Evolutionary conservation across 2,888 invertebrate genomes (phyloP).

Genomic region (Campopleginae sp.): DNA sequence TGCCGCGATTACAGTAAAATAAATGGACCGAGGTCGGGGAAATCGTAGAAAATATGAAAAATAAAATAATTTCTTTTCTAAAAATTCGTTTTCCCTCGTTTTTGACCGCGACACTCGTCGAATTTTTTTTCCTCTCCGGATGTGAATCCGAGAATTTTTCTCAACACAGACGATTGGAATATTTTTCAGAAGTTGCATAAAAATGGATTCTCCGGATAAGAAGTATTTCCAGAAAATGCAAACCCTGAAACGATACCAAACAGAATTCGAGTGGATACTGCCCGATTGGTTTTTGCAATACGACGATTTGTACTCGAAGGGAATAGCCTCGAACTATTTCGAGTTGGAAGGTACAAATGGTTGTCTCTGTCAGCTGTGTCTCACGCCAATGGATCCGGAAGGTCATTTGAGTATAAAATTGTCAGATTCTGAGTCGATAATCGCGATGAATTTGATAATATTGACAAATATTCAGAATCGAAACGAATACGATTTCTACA

Average conservation of each 20-base stretch:
- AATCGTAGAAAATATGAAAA: no score
- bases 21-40: no score
- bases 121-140: background rate
- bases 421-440: background rate
- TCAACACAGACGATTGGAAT: background rate
- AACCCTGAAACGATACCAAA: background rate
- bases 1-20: no score
- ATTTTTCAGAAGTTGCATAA: background rate
- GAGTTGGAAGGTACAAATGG: background rate
- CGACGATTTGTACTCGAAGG: background rate
- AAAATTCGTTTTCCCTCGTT: background rate
- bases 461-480: background rate
- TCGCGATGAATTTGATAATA: background rate
- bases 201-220: background rate
- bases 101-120: no score
- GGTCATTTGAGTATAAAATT: background rate
- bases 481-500: background rate
- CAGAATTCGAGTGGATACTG: background rate
- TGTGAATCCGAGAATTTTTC: background rate
- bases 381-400: background rate
- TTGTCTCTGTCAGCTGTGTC: background rate
- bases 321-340: background rate
- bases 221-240: background rate
- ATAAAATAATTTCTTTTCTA: no score
- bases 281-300: background rate